Conservation (phyloP, 2,797 vertebrate genomes). For the Nyctalus aviator region DNA sequence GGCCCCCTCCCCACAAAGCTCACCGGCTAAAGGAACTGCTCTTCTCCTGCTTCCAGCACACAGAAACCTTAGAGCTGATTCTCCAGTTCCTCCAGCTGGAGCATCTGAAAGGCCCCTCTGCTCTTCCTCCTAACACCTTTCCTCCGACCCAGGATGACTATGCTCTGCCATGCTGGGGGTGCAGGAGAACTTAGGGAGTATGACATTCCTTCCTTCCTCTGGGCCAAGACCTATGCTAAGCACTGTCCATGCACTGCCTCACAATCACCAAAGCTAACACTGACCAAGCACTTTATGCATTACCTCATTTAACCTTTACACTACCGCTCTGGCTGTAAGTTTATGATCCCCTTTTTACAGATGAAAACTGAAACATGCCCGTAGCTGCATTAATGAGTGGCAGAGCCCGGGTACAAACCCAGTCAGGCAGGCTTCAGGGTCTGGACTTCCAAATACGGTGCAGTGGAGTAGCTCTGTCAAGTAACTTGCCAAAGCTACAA, state of each 20-base stretch:
- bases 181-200: fast-evolving
- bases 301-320: background rate
- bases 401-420: background rate
- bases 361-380: background rate
- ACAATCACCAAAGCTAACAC: background rate
- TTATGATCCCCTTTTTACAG: background rate
- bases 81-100: background rate
- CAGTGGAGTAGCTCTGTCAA: background rate
- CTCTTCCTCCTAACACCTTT: background rate
- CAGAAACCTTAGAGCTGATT: background rate
- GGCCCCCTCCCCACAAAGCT: background rate
- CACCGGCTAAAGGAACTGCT: background rate
- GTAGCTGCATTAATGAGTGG: background rate
- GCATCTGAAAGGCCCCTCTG: background rate
- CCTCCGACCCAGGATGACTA: background rate
- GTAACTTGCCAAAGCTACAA: background rate
- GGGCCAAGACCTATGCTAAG: background rate
- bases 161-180: background rate
- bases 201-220: background rate
- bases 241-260: background rate
- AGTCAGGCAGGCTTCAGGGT: background rate
- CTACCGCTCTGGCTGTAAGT: background rate
- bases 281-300: fast-evolving
- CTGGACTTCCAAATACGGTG: background rate
- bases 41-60: background rate